Conservation (phyloP, 2,888 invertebrate genomes). For the Podotricha telesiphe region DNA sequence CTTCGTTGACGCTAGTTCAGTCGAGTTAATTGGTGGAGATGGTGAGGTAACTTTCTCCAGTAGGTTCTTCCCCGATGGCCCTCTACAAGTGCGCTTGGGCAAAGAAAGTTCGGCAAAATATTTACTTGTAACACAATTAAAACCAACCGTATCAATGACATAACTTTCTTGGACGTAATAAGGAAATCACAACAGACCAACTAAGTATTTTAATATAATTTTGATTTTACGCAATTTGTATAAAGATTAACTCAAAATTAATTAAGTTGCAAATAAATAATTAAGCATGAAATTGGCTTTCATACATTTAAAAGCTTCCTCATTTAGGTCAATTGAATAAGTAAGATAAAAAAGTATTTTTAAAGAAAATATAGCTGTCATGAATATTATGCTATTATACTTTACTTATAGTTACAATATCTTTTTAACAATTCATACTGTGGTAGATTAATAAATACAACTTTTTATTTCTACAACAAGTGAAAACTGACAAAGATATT, state of each 20-base stretch:
- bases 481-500: background rate
- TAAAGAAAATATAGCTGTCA: too few relatives aligned
- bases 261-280: background rate
- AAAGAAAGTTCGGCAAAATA: background rate
- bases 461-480: background rate
- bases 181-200: background rate
- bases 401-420: too few relatives aligned
- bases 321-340: background rate
- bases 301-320: background rate
- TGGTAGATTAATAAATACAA: too few relatives aligned
- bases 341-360: too few relatives aligned
- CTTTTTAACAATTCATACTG: too few relatives aligned
- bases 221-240: background rate
- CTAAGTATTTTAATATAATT: background rate
- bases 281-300: background rate
- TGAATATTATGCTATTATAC: too few relatives aligned
- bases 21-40: constrained; percentile 62
- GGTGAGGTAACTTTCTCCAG: constrained; percentile 69
- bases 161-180: background rate
- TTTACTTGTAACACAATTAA: constrained; percentile 7
- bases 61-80: constrained; percentile 58
- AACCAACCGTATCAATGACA: background rate
- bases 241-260: background rate
- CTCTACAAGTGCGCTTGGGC: constrained; percentile 23
- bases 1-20: constrained; percentile 65